Percentiles rank a stretch among this genome's conserved stretches.
These are phyloP conservation scores for Heterochromis multidens DNA, from an alignment of 2,113 vertebrate species.

Conservation along the genomic window DNA sequence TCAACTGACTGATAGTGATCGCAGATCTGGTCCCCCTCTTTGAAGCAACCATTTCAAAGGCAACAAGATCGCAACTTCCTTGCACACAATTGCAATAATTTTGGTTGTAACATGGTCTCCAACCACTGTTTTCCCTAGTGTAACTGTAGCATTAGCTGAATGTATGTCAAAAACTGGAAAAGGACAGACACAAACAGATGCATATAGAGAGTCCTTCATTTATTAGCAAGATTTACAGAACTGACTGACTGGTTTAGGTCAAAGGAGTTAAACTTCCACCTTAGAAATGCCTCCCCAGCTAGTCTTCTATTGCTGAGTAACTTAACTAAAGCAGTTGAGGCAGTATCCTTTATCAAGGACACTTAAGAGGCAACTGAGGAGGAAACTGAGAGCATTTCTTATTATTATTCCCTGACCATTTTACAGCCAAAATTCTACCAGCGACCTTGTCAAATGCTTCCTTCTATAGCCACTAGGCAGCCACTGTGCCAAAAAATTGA, in stretches of 20 bases:
- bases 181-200: background rate
- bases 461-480: conserved; percentile 10
- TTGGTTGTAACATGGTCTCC: background rate
- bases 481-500: conserved; percentile 1
- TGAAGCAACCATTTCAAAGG: background rate
- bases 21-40: background rate
- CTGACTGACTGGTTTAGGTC: background rate
- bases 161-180: background rate
- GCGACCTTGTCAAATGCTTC: conserved; percentile 24
- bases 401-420: background rate
- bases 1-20: background rate
- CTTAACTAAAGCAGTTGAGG: background rate
- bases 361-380: background rate
- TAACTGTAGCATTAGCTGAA: background rate
- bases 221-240: background rate
- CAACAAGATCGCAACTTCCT: background rate
- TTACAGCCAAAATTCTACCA: conserved; percentile 20
- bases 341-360: conserved; percentile 16
- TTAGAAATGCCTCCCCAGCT: background rate
- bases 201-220: background rate
- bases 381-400: background rate
- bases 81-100: background rate
- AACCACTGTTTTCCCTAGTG: background rate
- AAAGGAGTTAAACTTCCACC: background rate
- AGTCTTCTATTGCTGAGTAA: background rate